Base-by-base conservation (phyloP, 30 jellyfish, hydroid and myxozoan genomes). In the Pelagia noctiluca region DNA sequence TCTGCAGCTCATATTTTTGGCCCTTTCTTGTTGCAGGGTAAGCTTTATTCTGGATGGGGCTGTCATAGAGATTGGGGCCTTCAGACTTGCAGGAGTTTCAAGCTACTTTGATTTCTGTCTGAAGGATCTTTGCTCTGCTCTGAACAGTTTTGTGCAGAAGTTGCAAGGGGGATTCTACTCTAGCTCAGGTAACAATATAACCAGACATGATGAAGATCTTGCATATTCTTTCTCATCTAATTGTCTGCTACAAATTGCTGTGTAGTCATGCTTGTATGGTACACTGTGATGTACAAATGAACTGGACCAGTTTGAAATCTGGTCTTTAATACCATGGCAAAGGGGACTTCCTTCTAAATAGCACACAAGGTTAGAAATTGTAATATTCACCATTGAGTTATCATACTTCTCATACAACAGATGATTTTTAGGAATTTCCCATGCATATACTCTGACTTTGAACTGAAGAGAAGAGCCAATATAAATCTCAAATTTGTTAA, bases 401-500 rank as follows among this genome's bases (percentile, higher is more conserved):
- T 35, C 48, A 32, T 35, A 81, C 23, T 47, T 68, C 23, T 4
- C 19, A 36, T 81, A 81, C 3, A 81, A 50, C 21, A 16, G 21
- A 53, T 65, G 91, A 68, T 81, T 65, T 48, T 66, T 85, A 33
- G 91, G 91, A 16, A 81, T 31, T 57, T 23, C 46, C 91, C 86
- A 64, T n/a, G 77, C 74, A 81, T 65, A 81, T 1, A 81, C 86
- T 26, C 68, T n/a, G 46, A 81, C 63, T 69, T 61, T 48, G 47
- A 81, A 65, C 52, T 46, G 60, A 37, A 81, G 83, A 69, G 63
- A 33, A 30, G 37, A 33, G 57, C 67, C 77, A 25, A 81, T 54
- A n/a, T 29, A 28, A 34, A 81, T 70, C 50, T 81, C 91, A 81
- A 64, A 64, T 50, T 64, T 66, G 38, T 42, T 42, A 29, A 81